Evolutionary conservation across 2,113 vertebrate species (phyloP).

Genomic region (Haemorhous mexicanus): DNA sequence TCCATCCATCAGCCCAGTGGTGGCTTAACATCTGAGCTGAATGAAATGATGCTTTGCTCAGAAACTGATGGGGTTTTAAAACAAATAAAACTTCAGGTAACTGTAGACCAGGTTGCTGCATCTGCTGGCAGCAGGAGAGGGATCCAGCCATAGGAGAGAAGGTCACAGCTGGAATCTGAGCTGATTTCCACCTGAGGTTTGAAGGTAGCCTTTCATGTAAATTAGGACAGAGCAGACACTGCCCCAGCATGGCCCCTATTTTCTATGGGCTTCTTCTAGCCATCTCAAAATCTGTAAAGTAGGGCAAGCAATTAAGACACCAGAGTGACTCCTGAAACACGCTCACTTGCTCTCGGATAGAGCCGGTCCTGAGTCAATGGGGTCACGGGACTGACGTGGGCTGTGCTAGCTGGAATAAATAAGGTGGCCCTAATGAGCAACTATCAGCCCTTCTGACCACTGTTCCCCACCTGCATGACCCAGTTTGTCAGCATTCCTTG

Average conservation of each 20-base stretch:
- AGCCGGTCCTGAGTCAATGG: not conserved
- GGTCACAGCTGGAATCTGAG: not conserved
- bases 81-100: not conserved
- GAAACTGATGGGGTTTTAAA: not conserved
- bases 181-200: not conserved
- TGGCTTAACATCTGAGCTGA: not conserved
- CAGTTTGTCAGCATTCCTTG: not conserved
- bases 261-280: not conserved
- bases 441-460: not conserved
- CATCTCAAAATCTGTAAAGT: not conserved
- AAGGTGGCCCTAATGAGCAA: not conserved
- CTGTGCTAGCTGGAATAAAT: not conserved
- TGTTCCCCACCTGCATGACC: not conserved
- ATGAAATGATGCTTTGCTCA: not conserved
- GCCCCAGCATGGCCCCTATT: not conserved
- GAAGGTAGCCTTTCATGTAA: not conserved
- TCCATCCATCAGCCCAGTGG: not conserved
- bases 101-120: not conserved
- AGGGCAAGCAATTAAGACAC: slow-evolving; percentile 22
- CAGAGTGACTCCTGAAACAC: not conserved
- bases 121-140: not conserved
- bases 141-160: not conserved
- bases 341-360: fast-evolving
- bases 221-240: not conserved
- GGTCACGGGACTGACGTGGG: fast-evolving